Base-by-base conservation (phyloP, 2,113 vertebrate genomes). In the Ctenomys sociabilis region DNA sequence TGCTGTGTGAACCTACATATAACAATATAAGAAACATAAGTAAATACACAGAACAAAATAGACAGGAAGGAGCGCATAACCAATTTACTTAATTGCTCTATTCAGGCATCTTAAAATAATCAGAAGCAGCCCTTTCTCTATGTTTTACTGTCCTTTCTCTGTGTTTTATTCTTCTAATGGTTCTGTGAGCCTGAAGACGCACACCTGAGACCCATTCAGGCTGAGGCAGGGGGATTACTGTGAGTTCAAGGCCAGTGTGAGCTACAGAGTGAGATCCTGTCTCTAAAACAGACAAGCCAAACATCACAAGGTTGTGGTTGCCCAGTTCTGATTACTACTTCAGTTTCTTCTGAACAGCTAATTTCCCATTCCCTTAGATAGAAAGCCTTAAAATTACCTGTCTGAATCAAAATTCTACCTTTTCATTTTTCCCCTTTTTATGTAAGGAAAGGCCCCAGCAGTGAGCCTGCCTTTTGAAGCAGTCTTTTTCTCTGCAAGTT, bases 91-190 rank as follows among this genome's bases (percentile, higher is more conserved):
- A 24, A 32, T 40, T 49, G 11, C 63, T 54, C 26, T 80, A 88
- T 45, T 88, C 21, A 61, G 45, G 8, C 63, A 9, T 78, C 88
- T 87, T 72, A 90, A 94, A 96, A 83, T 68, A 54, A 54, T 80
- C 30, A 28, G 52, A 93, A 87, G 14, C 70, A 49, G 45, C 95
- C 49, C 61, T 81, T 95, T 86, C 75, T 80, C 66, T 85, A 54
- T n/a, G n/a, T n/a, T n/a, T n/a, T n/a, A n/a, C n/a, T n/a, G n/a
- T n/a, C n/a, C n/a, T n/a, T n/a, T n/a, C n/a, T n/a, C n/a, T n/a
- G n/a, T n/a, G n/a, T 54, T 91, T 81, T 95, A 88, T 22, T 93
- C 24, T 91, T 8, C 52, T 88, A 66, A 96, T 77, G 43, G 28
- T 78, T 17, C 17, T 16, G 43, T 5, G 16, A 43, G 6, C 26